Evolutionary conservation across 2,113 vertebrate genomes (phyloP).

Genomic region (Heloderma charlesbogerti): DNA sequence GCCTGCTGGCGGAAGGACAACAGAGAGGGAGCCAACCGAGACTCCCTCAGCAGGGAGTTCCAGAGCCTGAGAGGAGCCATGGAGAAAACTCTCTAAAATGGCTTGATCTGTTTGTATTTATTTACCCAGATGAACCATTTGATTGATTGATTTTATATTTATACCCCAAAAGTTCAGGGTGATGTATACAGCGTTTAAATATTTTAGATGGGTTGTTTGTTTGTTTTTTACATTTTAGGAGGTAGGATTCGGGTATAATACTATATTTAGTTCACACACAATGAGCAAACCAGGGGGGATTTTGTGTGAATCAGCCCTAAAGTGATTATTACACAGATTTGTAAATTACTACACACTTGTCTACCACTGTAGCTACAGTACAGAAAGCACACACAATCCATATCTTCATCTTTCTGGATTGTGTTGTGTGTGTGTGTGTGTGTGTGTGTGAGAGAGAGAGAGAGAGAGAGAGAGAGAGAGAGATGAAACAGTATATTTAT

Average conservation of each 20-base stretch:
- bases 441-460: background rate
- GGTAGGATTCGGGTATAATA: no score
- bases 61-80: no score
- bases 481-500: conserved; percentile 33
- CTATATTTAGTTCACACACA: no score
- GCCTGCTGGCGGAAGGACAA: no score
- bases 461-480: no score
- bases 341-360: background rate
- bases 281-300: no score
- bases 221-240: no score
- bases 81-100: background rate
- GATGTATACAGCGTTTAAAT: background rate
- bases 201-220: background rate
- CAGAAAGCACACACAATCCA: conserved; percentile 26
- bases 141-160: background rate
- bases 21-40: no score
- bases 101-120: background rate
- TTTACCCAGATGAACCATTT: background rate
- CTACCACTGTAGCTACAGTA: background rate
- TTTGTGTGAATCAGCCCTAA: no score
- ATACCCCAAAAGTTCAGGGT: background rate
- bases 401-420: background rate
- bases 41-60: no score
- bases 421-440: conserved; percentile 3
- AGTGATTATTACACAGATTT: no score